Evolutionary conservation across 1,140 invertebrate genomes (phyloP).

Genomic region (Thereuonema tuberculata): DNA sequence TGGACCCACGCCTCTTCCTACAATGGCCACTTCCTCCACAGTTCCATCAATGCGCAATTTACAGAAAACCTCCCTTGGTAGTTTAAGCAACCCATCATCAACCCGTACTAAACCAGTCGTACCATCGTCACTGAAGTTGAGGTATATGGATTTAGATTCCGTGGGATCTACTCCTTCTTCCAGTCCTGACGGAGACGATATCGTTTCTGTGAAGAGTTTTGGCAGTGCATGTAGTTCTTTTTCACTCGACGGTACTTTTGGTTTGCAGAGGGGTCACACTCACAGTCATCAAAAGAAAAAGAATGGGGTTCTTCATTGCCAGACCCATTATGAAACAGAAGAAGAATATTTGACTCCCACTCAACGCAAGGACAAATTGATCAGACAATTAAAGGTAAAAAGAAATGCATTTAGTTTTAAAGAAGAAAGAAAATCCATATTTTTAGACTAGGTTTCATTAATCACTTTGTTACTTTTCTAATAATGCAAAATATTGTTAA

Average conservation of each 20-base stretch:
- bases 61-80: background rate
- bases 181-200: constrained; percentile 46
- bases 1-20: too few species aligned
- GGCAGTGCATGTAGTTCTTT: constrained; percentile 54
- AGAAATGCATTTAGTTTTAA: background rate
- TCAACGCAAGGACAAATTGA: constrained; percentile 60
- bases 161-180: background rate
- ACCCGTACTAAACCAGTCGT: background rate
- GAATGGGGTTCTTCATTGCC: constrained; percentile 69
- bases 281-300: constrained; percentile 43
- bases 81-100: background rate
- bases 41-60: background rate
- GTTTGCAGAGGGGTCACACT: constrained; percentile 63
- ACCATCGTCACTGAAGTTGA: background rate
- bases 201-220: constrained; percentile 58
- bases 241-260: constrained; percentile 50
- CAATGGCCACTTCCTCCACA: background rate
- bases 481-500: background rate
- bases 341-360: constrained; percentile 74
- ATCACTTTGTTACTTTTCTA: background rate
- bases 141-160: background rate
- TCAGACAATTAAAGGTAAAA: constrained; percentile 45
- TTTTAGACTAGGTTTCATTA: background rate
- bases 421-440: background rate
- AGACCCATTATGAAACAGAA: constrained; percentile 51